These are phyloP conservation scores for Centropus unirufus DNA, from an alignment of 2,113 vertebrate genomes.

Conservation along the genomic window DNA sequence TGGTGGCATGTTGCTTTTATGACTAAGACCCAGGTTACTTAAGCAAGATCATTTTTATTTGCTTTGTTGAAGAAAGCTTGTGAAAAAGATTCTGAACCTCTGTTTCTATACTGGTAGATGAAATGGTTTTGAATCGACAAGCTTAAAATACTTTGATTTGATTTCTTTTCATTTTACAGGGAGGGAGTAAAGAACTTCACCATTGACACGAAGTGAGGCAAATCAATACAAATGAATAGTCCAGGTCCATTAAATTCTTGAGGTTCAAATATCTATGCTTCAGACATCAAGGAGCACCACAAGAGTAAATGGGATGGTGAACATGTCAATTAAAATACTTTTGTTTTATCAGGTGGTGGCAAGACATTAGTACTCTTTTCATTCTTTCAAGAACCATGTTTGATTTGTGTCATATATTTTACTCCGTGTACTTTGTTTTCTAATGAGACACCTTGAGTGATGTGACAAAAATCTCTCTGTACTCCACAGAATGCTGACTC, in stretches of 20 bases:
- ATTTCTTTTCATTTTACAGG: conserved; percentile 11
- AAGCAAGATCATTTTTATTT: background rate
- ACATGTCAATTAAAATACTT: background rate
- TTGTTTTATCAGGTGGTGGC: background rate
- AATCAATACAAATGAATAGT: conserved; percentile 3
- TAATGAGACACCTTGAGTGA: background rate
- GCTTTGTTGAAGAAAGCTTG: background rate
- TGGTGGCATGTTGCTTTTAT: background rate
- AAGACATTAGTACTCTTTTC: background rate
- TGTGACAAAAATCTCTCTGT: background rate
- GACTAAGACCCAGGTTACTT: background rate
- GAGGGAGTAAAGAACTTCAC: background rate
- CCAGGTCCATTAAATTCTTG: background rate
- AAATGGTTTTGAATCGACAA: background rate
- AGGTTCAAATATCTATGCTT: background rate
- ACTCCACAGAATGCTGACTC: background rate
- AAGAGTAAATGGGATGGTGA: background rate
- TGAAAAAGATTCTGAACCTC: background rate
- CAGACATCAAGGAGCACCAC: background rate
- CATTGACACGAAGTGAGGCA: background rate
- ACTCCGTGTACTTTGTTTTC: background rate
- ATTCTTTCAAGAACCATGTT: background rate
- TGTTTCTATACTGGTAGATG: background rate
- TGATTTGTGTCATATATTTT: background rate
- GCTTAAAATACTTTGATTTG: background rate